These are phyloP conservation scores for Caranx ignobilis DNA, from an alignment of 2,113 vertebrate species.

Conservation along the genomic window DNA sequence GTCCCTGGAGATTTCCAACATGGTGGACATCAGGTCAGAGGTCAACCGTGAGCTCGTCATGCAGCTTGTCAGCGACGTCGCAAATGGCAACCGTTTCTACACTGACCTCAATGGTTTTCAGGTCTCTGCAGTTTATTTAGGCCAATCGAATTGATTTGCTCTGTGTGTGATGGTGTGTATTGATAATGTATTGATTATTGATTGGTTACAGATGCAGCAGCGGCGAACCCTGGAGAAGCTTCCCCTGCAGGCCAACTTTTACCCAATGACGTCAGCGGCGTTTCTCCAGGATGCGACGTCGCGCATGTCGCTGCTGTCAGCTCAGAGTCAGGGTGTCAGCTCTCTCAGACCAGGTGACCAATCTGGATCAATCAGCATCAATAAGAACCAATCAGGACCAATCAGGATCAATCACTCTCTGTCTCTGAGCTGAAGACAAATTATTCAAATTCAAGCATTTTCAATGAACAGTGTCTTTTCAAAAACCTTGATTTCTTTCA, in stretches of 20 bases:
- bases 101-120: conserved; percentile 95
- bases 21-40: conserved; percentile 92
- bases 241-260: conserved; percentile 94
- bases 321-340: conserved; percentile 90
- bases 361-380: too few relatives aligned
- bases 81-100: conserved; percentile 90
- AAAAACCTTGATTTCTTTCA: too few relatives aligned
- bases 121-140: conserved; percentile 73
- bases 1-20: conserved; percentile 91
- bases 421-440: too few relatives aligned
- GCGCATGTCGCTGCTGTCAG: conserved; percentile 89
- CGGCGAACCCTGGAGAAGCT: conserved; percentile 88
- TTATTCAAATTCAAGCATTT: too few relatives aligned
- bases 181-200: background rate
- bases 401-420: too few relatives aligned
- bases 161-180: background rate
- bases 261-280: conserved; percentile 90
- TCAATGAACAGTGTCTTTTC: too few relatives aligned
- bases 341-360: conserved; percentile 87
- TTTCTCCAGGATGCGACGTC: conserved; percentile 87
- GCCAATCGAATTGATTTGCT: background rate
- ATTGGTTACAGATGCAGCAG: conserved; percentile 88
- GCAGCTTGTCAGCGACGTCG: conserved; percentile 89
- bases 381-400: too few relatives aligned
- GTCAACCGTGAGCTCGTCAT: conserved; percentile 93